phyloP scores from a whole-genome alignment of 1,140 invertebrate species.

The fruit fly (Drosophila melanogaster) region Release_6_plus_ISO1_MT NT_033779.5:15544001-15544500 shows the following conservation, averaged over 20 bases:
- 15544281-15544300: constrained; percentile 64
- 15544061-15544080: constrained; percentile 42
- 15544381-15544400: constrained; percentile 23
- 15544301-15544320: constrained; percentile 5
- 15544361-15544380: constrained; percentile 47
- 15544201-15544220: constrained; percentile 50
- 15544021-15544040: constrained; percentile 78
- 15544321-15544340: constrained; percentile 53
- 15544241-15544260: constrained; percentile 73
- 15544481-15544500: constrained; percentile 55
- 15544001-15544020: constrained; percentile 57
- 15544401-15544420: constrained; percentile 9
- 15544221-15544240: constrained; percentile 17
- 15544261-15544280: constrained; percentile 77
- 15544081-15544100: constrained; percentile 17
- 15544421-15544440: constrained; percentile 15
- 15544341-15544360: constrained; percentile 71
- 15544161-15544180: constrained; percentile 68
- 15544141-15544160: constrained; percentile 43
- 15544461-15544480: constrained; percentile 78
- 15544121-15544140: constrained; percentile 15
- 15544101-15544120: not conserved
- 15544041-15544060: constrained; percentile 58
- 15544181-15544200: constrained; percentile 82
- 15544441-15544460: constrained; percentile 37